Evolutionary conservation across 2,113 vertebrate genomes (phyloP), one percentile per base, ranked within the genome.

Genomic region (Sebastes schlegelii): DNA sequence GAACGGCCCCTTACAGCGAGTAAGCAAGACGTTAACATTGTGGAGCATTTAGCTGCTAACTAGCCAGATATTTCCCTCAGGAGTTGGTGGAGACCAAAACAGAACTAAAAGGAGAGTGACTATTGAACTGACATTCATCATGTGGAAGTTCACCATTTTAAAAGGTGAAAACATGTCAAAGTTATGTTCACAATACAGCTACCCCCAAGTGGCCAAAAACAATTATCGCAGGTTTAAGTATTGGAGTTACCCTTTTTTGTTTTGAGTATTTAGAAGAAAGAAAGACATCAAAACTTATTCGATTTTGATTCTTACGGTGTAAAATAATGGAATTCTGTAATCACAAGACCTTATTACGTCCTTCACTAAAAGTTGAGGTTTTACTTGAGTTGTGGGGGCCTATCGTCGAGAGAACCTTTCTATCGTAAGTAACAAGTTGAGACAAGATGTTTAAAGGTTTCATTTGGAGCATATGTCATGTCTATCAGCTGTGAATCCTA

Each of bases 401-500:
- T 6, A 26, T 83, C 79, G 74, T 77, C 48, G n/a, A 26, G 19
- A 74, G 54, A 86, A 48, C 48, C 91, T 76, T 42, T 93, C 87
- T 46, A 79, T 85, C 86, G 89, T 86, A 84, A 93, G 63, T 95
- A 95, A 94, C 91, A 84, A 73, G 87, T 83, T 80, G 72, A 88
- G 94, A 94, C 94, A 93, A 89, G 90, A 88, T 93, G 91, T 93
- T 94, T 94, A 92, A 93, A 94, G 92, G 92, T 93, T 92, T 94
- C 90, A 94, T 93, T 77, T 63, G 87, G 60, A 91, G 89, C 94
- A 95, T 94, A 94, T 95, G 93, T 81, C 92, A 83, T 51, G 91
- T 94, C 92, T 86, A 89, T 94, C 92, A 91, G 83, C 92, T 88
- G 91, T 91, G 83, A 93, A 93, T 87, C 85, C 74, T 82, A 85